Percentiles rank a stretch among this genome's conserved stretches.
phyloP scores from a whole-genome alignment of 2,113 vertebrate genomes.

The Todiramphus saurophagus region DNA sequence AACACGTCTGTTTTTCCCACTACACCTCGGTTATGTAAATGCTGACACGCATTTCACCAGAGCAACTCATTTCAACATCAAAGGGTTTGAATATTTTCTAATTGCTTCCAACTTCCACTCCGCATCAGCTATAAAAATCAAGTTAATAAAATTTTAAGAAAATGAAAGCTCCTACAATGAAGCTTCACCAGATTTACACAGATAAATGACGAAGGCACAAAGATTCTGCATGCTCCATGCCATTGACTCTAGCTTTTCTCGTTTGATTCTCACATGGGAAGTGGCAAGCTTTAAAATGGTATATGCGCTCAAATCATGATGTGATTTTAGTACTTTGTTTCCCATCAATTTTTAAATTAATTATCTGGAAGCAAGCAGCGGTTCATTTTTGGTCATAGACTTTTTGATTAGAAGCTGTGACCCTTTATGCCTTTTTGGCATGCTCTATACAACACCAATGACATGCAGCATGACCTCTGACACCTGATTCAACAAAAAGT shows the following conservation, averaged over 20 bases:
- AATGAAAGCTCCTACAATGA: background rate
- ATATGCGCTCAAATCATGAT: slow-evolving; percentile 56
- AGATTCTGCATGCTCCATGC: background rate
- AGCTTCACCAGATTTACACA: background rate
- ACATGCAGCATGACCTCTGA: slow-evolving; percentile 85
- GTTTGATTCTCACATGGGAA: background rate
- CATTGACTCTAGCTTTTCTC: background rate
- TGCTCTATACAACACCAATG: slow-evolving; percentile 81
- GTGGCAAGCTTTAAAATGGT: slow-evolving; percentile 26
- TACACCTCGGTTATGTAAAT: background rate
- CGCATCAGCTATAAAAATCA: background rate
- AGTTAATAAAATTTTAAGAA: background rate
- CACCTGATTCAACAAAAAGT: slow-evolving; percentile 87
- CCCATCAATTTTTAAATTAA: slow-evolving; percentile 91
- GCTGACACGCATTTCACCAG: background rate
- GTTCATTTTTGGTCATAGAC: slow-evolving; percentile 92
- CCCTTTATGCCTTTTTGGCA: slow-evolving; percentile 80
- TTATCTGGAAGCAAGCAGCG: slow-evolving; percentile 88
- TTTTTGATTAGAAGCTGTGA: slow-evolving; percentile 90
- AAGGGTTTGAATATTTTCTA: background rate
- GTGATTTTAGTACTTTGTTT: slow-evolving; percentile 74
- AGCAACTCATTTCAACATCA: background rate
- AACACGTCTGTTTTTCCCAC: background rate
- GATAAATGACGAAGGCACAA: background rate
- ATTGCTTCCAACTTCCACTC: background rate